Evolutionary conservation across 2,113 vertebrate species (phyloP).

Genomic region (Caranx ignobilis): DNA sequence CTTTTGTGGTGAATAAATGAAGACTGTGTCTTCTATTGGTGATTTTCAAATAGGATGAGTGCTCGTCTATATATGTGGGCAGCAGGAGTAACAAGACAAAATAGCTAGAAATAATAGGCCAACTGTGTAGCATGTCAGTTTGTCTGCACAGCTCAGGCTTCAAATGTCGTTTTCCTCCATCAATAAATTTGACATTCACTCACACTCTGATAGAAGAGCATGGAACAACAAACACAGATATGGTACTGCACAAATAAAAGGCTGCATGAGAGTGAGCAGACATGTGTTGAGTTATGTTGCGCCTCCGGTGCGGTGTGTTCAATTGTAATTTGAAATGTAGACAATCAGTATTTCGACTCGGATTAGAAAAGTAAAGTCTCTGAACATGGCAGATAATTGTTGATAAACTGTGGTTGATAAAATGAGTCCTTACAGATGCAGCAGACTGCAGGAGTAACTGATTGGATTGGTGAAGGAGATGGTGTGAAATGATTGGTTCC

Average conservation of each 20-base stretch:
- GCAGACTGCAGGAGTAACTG: background rate
- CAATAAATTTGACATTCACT: background rate
- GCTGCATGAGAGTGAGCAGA: background rate
- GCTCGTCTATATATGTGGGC: background rate
- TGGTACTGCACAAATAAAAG: background rate
- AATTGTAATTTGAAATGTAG: background rate
- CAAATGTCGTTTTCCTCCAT: background rate
- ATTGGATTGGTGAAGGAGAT: conserved; percentile 16
- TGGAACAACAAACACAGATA: background rate
- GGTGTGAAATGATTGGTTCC: conserved; percentile 28
- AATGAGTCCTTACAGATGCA: background rate
- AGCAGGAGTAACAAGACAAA: background rate
- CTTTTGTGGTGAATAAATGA: conserved; percentile 16
- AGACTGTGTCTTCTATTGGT: background rate
- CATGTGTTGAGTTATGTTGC: background rate
- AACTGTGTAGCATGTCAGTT: background rate
- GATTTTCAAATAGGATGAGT: background rate
- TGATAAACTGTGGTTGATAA: background rate
- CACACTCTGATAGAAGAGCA: background rate
- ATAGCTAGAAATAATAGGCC: background rate
- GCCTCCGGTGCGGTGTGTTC: background rate
- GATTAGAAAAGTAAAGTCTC: background rate
- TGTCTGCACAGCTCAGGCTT: background rate
- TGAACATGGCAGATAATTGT: background rate
- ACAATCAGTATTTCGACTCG: background rate